Conservation (phyloP, 2,888 invertebrate genomes). For the Ornithoptera priamus region DNA sequence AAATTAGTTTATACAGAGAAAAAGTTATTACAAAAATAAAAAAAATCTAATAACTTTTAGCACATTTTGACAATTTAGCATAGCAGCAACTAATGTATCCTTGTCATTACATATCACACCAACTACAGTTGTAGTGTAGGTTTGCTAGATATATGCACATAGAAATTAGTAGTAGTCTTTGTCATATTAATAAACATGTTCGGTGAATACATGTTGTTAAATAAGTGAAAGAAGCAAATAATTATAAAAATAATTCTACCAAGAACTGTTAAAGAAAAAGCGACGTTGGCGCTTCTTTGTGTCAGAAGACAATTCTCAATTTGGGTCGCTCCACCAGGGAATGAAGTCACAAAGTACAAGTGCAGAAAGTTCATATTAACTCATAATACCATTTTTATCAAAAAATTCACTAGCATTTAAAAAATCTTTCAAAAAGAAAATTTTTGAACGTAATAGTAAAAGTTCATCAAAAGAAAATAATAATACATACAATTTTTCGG, state of each 20-base stretch:
- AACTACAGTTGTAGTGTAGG: no score
- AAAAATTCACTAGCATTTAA: background rate
- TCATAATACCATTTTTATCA: background rate
- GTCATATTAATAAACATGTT: no score
- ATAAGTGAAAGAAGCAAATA: no score
- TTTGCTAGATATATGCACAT: no score
- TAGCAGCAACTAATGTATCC: background rate
- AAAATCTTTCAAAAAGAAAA: background rate
- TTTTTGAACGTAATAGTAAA: no score
- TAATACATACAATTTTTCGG: slow-evolving; percentile 90
- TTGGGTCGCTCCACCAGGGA: no score
- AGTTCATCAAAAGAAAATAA: no score
- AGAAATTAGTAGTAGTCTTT: no score
- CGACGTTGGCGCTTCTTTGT: no score
- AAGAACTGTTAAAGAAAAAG: background rate
- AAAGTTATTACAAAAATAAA: background rate
- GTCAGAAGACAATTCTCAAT: no score
- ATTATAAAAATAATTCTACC: background rate
- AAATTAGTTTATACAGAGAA: background rate
- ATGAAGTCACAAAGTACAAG: background rate
- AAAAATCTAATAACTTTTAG: background rate
- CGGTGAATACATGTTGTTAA: no score
- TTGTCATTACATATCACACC: no score
- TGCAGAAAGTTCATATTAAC: background rate
- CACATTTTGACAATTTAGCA: background rate